A percentile compares a stretch with the other conserved stretches of the same genome.
Conservation (phyloP, 1,140 invertebrate genomes). For the Ceratina calcarata region DNA sequence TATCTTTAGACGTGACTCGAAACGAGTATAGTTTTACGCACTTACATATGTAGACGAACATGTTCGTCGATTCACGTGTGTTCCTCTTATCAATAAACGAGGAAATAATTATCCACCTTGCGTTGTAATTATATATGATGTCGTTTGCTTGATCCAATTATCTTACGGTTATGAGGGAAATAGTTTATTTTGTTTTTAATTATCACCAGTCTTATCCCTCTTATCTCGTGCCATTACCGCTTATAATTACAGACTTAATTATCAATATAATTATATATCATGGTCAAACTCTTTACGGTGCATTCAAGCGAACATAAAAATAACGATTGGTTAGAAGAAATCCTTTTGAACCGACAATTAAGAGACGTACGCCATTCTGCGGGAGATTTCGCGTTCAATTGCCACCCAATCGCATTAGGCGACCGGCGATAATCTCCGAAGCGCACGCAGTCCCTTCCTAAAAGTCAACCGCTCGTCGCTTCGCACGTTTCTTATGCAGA, state of each 20-base stretch:
- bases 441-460: not conserved
- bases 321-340: not conserved
- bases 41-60: not conserved
- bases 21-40: not conserved
- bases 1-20: not conserved
- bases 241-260: too few relatives aligned
- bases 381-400: slow-evolving; percentile 3
- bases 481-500: slow-evolving; percentile 27
- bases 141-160: not conserved
- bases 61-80: slow-evolving; percentile 1
- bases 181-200: not conserved
- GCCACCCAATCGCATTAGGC: not conserved
- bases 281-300: too few relatives aligned
- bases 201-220: not conserved
- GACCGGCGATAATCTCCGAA: not conserved
- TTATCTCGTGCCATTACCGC: too few relatives aligned
- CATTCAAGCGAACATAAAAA: too few relatives aligned
- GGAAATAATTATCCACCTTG: not conserved
- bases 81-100: not conserved
- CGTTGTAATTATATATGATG: not conserved
- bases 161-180: not conserved
- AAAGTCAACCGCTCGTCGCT: not conserved
- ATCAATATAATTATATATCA: too few relatives aligned
- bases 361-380: not conserved
- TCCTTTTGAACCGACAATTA: not conserved